Conservation (phyloP, 1,140 invertebrate species). For the Hestina assimilis region DNA sequence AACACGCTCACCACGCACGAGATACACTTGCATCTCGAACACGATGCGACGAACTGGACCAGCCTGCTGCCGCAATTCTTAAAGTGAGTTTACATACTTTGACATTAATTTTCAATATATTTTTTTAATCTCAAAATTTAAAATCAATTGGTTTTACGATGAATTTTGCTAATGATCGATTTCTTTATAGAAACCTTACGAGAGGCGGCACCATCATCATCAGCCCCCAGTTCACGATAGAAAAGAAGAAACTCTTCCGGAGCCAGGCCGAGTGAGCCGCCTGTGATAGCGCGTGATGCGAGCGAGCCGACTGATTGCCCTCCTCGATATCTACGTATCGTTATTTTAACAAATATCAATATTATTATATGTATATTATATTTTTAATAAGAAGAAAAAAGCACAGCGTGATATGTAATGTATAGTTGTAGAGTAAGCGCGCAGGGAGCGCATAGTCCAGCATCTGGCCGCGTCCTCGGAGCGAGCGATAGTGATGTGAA, state of each 20-base stretch:
- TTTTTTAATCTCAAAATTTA: background rate
- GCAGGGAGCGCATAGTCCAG: conserved; percentile 40
- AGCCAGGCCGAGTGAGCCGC: conserved; percentile 78
- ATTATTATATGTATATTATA: conserved; percentile 77
- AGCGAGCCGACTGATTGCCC: conserved; percentile 11
- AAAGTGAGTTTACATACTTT: conserved; percentile 82
- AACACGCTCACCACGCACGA: conserved; percentile 92
- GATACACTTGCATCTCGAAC: conserved; percentile 89
- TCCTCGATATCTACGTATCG: conserved; percentile 12
- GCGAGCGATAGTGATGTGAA: conserved; percentile 38
- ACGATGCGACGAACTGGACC: conserved; percentile 89
- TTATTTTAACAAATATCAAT: conserved; percentile 69
- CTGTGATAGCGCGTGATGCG: conserved; percentile 11
- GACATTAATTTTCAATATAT: background rate
- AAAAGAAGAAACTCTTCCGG: conserved; percentile 92
- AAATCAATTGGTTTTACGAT: background rate
- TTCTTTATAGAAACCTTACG: conserved; percentile 85
- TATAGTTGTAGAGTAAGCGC: conserved; percentile 69
- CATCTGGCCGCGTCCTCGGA: conserved; percentile 26
- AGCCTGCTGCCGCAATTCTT: conserved; percentile 90
- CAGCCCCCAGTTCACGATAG: conserved; percentile 89
- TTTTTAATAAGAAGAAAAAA: conserved; percentile 75
- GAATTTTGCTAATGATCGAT: conserved; percentile 33
- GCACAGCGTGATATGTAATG: conserved; percentile 77
- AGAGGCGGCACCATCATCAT: conserved; percentile 90